These are phyloP conservation scores for Kradibia gibbosae DNA, from an alignment of 1,140 invertebrate species.

Conservation along the genomic window DNA sequence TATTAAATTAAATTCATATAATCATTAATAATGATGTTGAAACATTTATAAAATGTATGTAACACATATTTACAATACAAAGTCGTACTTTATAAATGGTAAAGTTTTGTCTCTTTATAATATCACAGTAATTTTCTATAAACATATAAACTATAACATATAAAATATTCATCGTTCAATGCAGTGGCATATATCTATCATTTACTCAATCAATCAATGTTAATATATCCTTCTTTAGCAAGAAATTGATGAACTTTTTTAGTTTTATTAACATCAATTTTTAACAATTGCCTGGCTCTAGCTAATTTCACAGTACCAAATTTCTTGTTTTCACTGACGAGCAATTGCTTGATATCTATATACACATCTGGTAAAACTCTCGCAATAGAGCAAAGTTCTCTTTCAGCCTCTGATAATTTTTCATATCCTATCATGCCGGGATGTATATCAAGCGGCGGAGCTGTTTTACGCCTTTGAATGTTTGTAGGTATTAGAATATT, in stretches of 20 bases:
- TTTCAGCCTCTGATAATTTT: conserved; percentile 81
- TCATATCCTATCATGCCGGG: conserved; percentile 84
- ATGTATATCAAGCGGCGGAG: conserved; percentile 82
- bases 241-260: conserved; percentile 91
- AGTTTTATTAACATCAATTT: conserved; percentile 96
- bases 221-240: conserved; percentile 80
- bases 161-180: conserved; percentile 3
- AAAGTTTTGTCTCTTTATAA: not conserved
- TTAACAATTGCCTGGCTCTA: conserved; percentile 86
- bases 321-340: conserved; percentile 84
- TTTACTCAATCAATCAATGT: conserved; percentile 64
- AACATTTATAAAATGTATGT: too few relatives aligned
- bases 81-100: conserved; percentile 1
- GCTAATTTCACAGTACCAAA: conserved; percentile 81
- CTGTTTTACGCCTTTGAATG: conserved; percentile 62
- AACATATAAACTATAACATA: not conserved
- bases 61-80: too few relatives aligned
- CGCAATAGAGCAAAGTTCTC: conserved; percentile 81
- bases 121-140: conserved; percentile 6
- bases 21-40: too few relatives aligned
- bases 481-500: conserved; percentile 42
- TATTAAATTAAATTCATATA: too few relatives aligned
- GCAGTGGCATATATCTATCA: not conserved
- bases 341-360: conserved; percentile 81
- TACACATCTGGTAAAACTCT: conserved; percentile 85